A percentile compares a stretch with the other conserved stretches of the same genome.
Conservation (phyloP, 64 coral and sea anemone genomes). For the Pachyseris speciosa region DNA sequence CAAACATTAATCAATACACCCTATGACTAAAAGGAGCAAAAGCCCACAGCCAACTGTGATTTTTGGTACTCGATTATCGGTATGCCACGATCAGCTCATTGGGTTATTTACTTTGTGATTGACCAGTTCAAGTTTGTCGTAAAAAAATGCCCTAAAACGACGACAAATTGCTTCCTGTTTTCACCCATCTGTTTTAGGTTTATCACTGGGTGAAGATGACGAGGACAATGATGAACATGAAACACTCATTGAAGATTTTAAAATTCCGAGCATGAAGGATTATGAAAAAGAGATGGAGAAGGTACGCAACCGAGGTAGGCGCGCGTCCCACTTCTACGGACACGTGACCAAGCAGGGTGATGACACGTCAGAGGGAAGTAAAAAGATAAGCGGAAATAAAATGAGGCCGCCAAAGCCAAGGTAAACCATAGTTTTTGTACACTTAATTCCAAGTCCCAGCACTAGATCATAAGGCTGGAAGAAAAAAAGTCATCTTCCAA, state of each 20-base stretch:
- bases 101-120: too few relatives aligned
- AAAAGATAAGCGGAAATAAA: not conserved
- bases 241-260: not conserved
- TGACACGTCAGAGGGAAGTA: not conserved
- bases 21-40: too few relatives aligned
- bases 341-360: not conserved
- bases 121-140: not conserved
- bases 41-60: too few relatives aligned
- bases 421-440: not conserved
- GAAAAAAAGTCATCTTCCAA: too few relatives aligned
- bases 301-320: not conserved
- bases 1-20: too few relatives aligned
- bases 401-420: slow-evolving; percentile 42
- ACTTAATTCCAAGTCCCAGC: too few relatives aligned
- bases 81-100: too few relatives aligned
- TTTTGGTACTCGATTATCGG: too few relatives aligned
- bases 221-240: slow-evolving; percentile 51
- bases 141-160: not conserved
- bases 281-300: not conserved
- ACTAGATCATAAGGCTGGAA: too few relatives aligned
- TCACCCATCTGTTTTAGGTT: not conserved
- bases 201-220: not conserved
- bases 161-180: not conserved
- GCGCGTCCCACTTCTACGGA: slow-evolving; percentile 56
- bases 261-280: slow-evolving; percentile 46